Percentiles rank a stretch among this genome's conserved stretches.
phyloP scores from a whole-genome alignment of 2,797 vertebrate species.

The Syngnathus acus region DNA sequence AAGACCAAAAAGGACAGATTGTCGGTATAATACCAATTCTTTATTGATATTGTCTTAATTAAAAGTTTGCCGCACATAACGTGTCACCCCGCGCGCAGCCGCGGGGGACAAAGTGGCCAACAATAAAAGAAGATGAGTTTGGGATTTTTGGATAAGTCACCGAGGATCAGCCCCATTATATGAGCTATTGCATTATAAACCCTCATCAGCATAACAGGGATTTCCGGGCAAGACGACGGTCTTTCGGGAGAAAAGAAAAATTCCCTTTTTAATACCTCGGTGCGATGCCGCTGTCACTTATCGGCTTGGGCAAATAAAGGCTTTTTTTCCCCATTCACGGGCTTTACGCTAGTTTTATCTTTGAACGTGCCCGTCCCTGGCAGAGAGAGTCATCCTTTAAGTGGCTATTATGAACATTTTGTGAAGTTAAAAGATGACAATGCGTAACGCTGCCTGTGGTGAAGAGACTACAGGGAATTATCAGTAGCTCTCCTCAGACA shows the following conservation, averaged over 20 bases:
- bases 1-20: not conserved
- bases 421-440: not conserved
- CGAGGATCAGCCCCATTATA: slow-evolving; percentile 59
- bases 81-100: slow-evolving; percentile 19
- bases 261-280: slow-evolving; percentile 9
- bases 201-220: slow-evolving; percentile 60
- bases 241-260: slow-evolving; percentile 23
- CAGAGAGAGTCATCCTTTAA: not conserved
- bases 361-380: slow-evolving; percentile 9
- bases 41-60: not conserved
- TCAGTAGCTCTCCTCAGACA: not conserved
- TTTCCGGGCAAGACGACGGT: slow-evolving; percentile 46
- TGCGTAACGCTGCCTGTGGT: not conserved
- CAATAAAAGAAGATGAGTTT: slow-evolving; percentile 65
- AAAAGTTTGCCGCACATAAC: not conserved
- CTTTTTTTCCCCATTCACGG: slow-evolving; percentile 14
- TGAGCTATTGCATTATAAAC: slow-evolving; percentile 60
- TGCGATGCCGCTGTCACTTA: slow-evolving; percentile 36
- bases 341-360: slow-evolving; percentile 16
- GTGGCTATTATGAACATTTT: not conserved
- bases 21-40: not conserved
- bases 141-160: slow-evolving; percentile 64
- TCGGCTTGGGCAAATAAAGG: slow-evolving; percentile 32
- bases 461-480: slow-evolving; percentile 5
- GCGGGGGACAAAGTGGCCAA: slow-evolving; percentile 53